Base-by-base conservation (phyloP, 1,140 invertebrate species). In the Dermatophagoides farinae region DNA sequence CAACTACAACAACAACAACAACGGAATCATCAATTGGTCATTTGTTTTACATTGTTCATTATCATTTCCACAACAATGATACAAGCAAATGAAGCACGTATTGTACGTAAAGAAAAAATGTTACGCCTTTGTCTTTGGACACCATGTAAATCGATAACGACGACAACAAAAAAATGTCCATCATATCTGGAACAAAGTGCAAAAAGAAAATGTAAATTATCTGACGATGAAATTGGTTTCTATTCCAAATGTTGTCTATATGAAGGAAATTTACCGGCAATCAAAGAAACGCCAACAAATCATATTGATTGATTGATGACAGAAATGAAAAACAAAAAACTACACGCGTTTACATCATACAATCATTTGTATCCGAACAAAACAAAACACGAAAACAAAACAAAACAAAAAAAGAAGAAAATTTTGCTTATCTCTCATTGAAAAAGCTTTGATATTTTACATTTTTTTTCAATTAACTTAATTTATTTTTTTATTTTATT, bases 131-230 rank as follows among this genome's bases (percentile, higher is more conserved):
- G 65, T 78, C 79, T 64, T 80, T 80, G 0, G 82, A 85, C 69
- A 78, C 77, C 16, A 73, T 76, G 18, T 79, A 75, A 60, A 73
- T 84, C 22, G 76, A 84, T 70, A 75, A 77, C 2, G 70, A 77
- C 1, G 65, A 84, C 38, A 76, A 16, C 16, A 14, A 55, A 55
- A 25, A 39, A 44, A n/a, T 55, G 53, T 55, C 53, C 53, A 14
- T 14, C 23, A 11, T 38, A 38, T 25, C 31, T 55, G 38, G 53
- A 55, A 44, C 53, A 55, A 40, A 55, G 53, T 40, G 5, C 53
- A 2, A 5, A 16, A 55, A 14, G 53, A 14, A 55, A 55, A 55
- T 55, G 53, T 25, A 55, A 38, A 55, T 23, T 55, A 23, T 4
- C 14, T 11, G 39, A 55, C 14, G 53, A 23, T 14, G 53, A 55